These are phyloP conservation scores for Zaprionus gabonicus DNA, from an alignment of 1,140 invertebrate genomes.

Conservation along the genomic window DNA sequence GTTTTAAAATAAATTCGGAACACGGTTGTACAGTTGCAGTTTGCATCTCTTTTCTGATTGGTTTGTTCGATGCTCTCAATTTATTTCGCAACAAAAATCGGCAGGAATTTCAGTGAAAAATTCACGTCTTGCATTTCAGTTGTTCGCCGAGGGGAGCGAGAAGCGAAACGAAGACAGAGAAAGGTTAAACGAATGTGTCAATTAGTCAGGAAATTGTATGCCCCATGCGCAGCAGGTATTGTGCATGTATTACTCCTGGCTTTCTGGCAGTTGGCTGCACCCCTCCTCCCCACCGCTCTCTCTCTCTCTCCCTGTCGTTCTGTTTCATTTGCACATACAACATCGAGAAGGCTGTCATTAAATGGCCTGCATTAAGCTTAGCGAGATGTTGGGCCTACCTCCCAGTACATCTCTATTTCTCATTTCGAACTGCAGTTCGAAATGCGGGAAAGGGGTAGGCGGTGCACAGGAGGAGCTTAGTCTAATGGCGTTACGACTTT, in stretches of 20 bases:
- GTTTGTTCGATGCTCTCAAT: slow-evolving; percentile 6
- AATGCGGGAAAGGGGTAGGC: slow-evolving; percentile 10
- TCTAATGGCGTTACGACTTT: slow-evolving; percentile 62
- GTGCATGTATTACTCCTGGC: no score
- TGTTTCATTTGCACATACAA: background rate
- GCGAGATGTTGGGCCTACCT: background rate
- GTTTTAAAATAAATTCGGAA: background rate
- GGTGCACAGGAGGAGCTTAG: slow-evolving; percentile 35
- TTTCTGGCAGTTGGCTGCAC: no score
- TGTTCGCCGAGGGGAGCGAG: background rate
- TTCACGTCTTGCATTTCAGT: slow-evolving; percentile 14
- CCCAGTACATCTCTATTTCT: slow-evolving; percentile 7
- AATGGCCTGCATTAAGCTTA: slow-evolving; percentile 4
- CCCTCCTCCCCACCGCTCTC: background rate
- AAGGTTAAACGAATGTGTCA: slow-evolving; percentile 14
- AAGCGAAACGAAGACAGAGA: background rate
- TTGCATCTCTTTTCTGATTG: background rate
- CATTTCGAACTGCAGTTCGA: slow-evolving; percentile 29
- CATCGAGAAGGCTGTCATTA: background rate
- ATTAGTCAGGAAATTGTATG: slow-evolving; percentile 1
- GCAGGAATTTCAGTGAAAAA: slow-evolving; percentile 11
- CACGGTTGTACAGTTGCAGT: background rate
- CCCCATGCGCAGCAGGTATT: background rate
- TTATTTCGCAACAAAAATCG: slow-evolving; percentile 34
- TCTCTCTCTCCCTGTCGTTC: background rate